phyloP scores from a whole-genome alignment of 2,888 invertebrate species.

The Xestia rhomboidea region DNA sequence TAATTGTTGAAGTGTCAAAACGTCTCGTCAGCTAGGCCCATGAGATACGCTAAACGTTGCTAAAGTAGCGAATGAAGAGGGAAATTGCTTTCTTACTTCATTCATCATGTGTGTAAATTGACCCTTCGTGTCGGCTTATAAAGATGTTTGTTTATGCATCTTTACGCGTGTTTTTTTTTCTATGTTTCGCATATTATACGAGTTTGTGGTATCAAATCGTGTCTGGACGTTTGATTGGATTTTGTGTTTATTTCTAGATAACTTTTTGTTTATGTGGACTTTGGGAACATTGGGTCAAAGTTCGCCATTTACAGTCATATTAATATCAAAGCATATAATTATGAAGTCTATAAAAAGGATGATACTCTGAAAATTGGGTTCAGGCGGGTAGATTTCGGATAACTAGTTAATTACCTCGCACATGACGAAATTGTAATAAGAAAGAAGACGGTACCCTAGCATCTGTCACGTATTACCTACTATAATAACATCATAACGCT shows the following conservation, averaged over 20 bases:
- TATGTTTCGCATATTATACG: neutral
- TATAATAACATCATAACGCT: neutral
- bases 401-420: neutral
- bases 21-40: neutral
- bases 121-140: neutral
- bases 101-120: neutral
- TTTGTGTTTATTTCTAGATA: neutral
- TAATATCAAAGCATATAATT: neutral
- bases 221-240: neutral
- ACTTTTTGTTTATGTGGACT: neutral
- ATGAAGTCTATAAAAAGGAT: neutral
- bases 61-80: neutral
- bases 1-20: neutral
- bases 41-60: neutral
- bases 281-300: too few species aligned
- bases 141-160: neutral
- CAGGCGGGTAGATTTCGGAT: neutral
- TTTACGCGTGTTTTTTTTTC: neutral
- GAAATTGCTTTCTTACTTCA: neutral
- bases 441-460: constrained; percentile 3
- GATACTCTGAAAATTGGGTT: neutral
- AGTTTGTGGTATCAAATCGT: neutral
- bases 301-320: neutral
- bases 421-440: neutral
- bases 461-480: neutral